These are phyloP conservation scores for Chunga burmeisteri DNA, from an alignment of 2,113 vertebrate genomes.

Conservation along the genomic window DNA sequence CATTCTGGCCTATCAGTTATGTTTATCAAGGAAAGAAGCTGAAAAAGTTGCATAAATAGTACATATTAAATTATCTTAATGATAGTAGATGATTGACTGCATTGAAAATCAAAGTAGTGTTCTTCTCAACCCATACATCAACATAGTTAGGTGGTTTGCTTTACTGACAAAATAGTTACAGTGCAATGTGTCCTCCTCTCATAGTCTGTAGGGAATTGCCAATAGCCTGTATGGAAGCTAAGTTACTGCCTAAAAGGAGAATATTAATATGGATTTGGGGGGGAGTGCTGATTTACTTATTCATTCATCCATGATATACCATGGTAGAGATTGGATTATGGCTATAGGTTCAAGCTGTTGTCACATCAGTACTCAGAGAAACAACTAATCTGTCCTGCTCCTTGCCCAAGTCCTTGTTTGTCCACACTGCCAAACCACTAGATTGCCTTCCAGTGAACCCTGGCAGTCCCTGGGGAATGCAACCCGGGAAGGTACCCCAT, in stretches of 20 bases:
- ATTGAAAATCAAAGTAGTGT: not conserved
- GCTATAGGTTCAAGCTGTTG: not conserved
- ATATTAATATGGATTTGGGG: not conserved
- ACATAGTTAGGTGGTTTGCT: not conserved
- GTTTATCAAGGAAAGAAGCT: not conserved
- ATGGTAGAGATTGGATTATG: not conserved
- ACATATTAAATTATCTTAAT: not conserved
- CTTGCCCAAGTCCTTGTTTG: not conserved
- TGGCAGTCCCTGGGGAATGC: not conserved
- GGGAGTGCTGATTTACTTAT: not conserved
- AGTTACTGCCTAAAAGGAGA: not conserved
- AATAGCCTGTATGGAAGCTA: not conserved
- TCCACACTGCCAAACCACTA: not conserved
- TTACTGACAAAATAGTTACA: not conserved
- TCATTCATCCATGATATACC: not conserved
- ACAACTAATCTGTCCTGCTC: not conserved
- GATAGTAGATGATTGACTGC: not conserved
- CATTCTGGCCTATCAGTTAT: not conserved
- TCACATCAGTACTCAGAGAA: not conserved
- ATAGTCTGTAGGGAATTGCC: not conserved
- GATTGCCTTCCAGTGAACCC: not conserved
- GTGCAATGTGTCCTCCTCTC: not conserved
- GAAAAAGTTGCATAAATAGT: not conserved
- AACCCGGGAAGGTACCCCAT: not conserved
- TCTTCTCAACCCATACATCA: not conserved